Conservation (phyloP, 2,888 invertebrate genomes). For the Zhuqinia jingwanae region DNA sequence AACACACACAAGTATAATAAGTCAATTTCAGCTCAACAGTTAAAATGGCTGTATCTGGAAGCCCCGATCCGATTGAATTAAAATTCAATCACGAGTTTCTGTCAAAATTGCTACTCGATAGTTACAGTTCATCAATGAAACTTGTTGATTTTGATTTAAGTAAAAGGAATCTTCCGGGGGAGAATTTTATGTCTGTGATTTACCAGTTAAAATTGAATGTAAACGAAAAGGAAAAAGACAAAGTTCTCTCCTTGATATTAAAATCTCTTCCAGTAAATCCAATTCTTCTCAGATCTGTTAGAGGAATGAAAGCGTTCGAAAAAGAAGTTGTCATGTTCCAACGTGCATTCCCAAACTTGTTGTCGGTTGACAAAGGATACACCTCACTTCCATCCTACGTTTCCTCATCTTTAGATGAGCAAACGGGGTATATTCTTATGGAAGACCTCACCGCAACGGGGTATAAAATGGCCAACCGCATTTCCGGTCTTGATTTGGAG, state of each 20-base stretch:
- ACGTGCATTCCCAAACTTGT: constrained; percentile 10
- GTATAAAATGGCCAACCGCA: constrained; percentile 37
- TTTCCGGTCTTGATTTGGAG: constrained; percentile 34
- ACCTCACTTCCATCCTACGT: neutral
- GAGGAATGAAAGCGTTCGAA: constrained; percentile 36
- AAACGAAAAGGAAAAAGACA: neutral
- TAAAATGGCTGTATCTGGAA: neutral
- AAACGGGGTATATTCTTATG: constrained; percentile 12
- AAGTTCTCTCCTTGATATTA: neutral
- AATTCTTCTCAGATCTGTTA: neutral
- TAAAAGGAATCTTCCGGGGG: neutral
- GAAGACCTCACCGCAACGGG: constrained; percentile 13
- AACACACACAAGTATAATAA: no score
- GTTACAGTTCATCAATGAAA: neutral
- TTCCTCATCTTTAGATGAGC: neutral
- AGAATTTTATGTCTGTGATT: constrained; percentile 36
- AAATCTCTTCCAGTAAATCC: constrained; percentile 39
- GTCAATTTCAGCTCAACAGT: neutral
- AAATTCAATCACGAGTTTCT: neutral
- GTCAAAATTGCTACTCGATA: neutral
- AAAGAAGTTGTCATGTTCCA: constrained; percentile 34
- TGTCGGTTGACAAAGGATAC: neutral
- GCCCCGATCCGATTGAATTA: neutral
- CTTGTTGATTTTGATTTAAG: neutral
- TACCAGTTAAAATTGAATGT: constrained; percentile 8